Percentiles rank a stretch among this genome's conserved stretches.
These are phyloP conservation scores for Phataginus tetradactyla DNA, from an alignment of 2,797 vertebrate genomes.

Conservation along the genomic window DNA sequence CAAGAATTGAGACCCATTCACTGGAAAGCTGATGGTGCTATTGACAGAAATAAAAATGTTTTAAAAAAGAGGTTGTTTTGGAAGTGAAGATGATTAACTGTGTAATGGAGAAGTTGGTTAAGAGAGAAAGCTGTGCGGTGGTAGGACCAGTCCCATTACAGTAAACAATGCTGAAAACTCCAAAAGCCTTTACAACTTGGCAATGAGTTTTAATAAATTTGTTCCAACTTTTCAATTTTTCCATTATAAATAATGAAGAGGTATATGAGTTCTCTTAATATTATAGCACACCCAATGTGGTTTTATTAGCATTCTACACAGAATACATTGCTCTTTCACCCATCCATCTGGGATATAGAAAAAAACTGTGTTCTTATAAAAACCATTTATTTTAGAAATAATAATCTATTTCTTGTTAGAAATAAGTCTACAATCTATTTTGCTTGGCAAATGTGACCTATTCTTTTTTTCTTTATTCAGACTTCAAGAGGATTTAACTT, in stretches of 20 bases:
- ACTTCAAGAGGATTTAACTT: constrained; percentile 55
- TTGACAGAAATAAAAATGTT: background rate
- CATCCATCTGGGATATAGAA: constrained; percentile 14
- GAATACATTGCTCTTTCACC: constrained; percentile 50
- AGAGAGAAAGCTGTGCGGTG: background rate
- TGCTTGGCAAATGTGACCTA: constrained; percentile 51
- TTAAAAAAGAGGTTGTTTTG: background rate
- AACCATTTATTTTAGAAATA: constrained; percentile 61
- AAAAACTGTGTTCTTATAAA: constrained; percentile 39
- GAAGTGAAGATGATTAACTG: background rate
- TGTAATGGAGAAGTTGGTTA: background rate
- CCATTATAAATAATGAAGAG: constrained; percentile 61
- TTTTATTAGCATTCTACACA: constrained; percentile 64
- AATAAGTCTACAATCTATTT: constrained; percentile 5
- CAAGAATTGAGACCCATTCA: background rate
- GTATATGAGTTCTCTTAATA: constrained; percentile 51
- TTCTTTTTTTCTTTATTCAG: constrained; percentile 44
- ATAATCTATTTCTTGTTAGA: constrained; percentile 45
- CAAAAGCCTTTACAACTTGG: background rate
- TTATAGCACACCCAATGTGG: background rate
- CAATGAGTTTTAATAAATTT: constrained; percentile 29
- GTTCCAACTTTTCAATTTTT: constrained; percentile 57
- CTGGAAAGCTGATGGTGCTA: background rate
- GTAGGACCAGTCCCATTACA: background rate
- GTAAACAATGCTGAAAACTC: background rate